Evolutionary conservation across 1,140 invertebrate genomes (phyloP), one percentile per base, ranked within the genome.

Genomic region (Drosophila lacertosa): DNA sequence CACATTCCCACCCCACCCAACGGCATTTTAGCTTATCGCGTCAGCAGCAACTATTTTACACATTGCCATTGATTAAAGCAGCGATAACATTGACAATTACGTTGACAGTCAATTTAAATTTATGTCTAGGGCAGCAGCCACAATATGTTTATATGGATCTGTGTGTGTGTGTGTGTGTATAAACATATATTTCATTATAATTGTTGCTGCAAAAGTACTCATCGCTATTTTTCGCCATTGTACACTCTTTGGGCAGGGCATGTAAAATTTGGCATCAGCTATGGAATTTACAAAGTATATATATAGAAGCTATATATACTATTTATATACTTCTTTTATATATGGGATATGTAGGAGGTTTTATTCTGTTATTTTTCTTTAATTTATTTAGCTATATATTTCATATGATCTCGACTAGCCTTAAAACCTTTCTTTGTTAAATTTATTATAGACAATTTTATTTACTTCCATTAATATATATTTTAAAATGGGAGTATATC

Each of bases 71-170:
- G 77, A 79, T 80, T 79, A 65, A 57, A 64, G 65, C 69, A 64
- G 65, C 69, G 42, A 71, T 74, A 77, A 60, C 80, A 83, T 78
- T 83, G 80, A 80, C 62, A 77, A 74, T 74, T 82, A 66, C 44
- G 80, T 84, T 74, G 80, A 84, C 81, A 84, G 73, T 73, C 74
- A 74, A 86, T 86, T 82, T 78, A 59, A 82, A 86, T 86, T 88
- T 77, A 82, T 86, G 82, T 86, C 81, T 86, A 81, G 82, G 81
- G 82, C 77, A 88, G 74, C 16, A 74, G 74, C 18, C 29, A 60
- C 48, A 67, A 72, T 73, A 59, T 68, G 48, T 68, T 68, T 77
- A 58, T 48, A 55, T 40, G 0, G 3, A 37, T 74, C 6, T 29
- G 6, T 29, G 2, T 9, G n/a, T n/a, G n/a, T n/a, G n/a, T n/a